Percentiles rank a stretch among this genome's conserved stretches.
Conservation (phyloP, 2,888 invertebrate species). For the Archaeoteleia sp. region DNA sequence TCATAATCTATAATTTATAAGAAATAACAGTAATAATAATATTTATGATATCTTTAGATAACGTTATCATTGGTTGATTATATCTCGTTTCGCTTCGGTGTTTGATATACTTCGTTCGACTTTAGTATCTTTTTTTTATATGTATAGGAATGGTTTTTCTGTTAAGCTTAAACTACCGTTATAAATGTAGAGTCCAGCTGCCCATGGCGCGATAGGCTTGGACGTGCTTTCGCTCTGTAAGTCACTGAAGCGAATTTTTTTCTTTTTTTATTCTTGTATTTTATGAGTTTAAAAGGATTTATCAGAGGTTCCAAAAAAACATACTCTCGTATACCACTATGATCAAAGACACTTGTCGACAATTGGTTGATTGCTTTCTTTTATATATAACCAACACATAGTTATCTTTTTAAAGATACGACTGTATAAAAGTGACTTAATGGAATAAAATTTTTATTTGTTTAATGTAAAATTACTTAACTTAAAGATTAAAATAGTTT, state of each 20-base stretch:
- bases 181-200: conserved; percentile 16
- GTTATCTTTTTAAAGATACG: too few relatives aligned
- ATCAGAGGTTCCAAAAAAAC: conserved; percentile 1
- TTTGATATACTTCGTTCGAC: conserved; percentile 37
- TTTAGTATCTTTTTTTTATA: conserved; percentile 11
- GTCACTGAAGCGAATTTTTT: conserved; percentile 29
- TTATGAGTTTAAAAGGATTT: conserved; percentile 13
- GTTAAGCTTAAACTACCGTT: conserved; percentile 31
- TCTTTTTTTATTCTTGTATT: not conserved
- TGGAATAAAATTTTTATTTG: too few relatives aligned
- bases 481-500: too few relatives aligned
- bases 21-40: conserved; percentile 41
- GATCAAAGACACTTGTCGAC: not conserved
- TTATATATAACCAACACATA: too few relatives aligned
- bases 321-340: conserved; percentile 23
- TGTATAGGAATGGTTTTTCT: conserved; percentile 17
- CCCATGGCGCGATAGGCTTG: conserved; percentile 16
- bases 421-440: too few relatives aligned
- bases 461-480: too few relatives aligned
- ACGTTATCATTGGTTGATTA: conserved; percentile 27
- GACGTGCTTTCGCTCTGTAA: conserved; percentile 22
- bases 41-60: conserved; percentile 34
- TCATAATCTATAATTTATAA: conserved; percentile 41
- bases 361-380: too few relatives aligned
- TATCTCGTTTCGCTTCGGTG: conserved; percentile 26